Evolutionary conservation across 2,888 invertebrate genomes (phyloP), one percentile per base, ranked within the genome.

Genomic region (Apotomis turbidana): DNA sequence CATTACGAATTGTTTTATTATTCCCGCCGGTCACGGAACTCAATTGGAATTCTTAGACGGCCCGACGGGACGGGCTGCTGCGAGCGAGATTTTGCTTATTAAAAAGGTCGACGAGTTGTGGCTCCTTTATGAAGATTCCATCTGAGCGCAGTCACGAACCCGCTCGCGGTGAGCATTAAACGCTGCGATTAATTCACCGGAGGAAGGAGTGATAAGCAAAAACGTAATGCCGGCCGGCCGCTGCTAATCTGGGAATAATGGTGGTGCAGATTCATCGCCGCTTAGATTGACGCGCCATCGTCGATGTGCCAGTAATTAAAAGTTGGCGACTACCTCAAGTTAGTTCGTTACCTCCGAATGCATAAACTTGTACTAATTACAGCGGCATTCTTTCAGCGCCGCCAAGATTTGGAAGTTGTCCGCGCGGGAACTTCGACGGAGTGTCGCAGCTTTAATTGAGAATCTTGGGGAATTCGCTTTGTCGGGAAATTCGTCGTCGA

Each of bases 291-390:
- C 76, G 75, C 71, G 68, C 76, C 79, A 81, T 86, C 80, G 78
- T 71, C 81, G 79, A 74, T 71, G 78, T 80, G 76, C 77, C 79
- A 82, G 88, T 88, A 91, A 92, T 92, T 92, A 93, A 92, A 93
- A 93, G 84, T 91, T 90, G 79, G 81, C 78, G 83, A 84, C 86
- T 84, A 85, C 83, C 82, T 79, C 76, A 75, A 77, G 75, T 78
- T 77, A 79, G 76, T 75, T 78, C 77, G 78, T 82, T 80, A 86
- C 87, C 86, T 87, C 80, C 82, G 81, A 88, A 88, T 91, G 90
- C 89, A 92, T 92, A 91, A 91, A 93, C 90, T 92, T 93, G 88
- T 88, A 87, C 91, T 91, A 92, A 93, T 93, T 92, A 92, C 84
- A 82, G 84, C 84, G 84, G 83, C 90, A 93, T 92, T 93, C 91